Evolutionary conservation across 2,797 vertebrate species (phyloP).

Genomic region (Hypotaenidia philippensis): DNA sequence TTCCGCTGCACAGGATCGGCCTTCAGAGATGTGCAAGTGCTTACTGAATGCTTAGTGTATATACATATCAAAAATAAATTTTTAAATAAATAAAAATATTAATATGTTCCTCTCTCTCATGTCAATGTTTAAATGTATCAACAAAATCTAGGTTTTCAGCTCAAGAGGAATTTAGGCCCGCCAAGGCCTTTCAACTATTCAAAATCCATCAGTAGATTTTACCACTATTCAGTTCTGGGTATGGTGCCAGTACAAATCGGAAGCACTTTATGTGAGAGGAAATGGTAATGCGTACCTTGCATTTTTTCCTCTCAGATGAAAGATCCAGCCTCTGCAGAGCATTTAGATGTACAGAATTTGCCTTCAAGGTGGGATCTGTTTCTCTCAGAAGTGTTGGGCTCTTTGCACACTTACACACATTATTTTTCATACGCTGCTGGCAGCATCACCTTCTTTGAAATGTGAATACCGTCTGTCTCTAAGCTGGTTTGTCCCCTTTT

Average conservation of each 20-base stretch:
- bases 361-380: neutral
- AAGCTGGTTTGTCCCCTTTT: neutral
- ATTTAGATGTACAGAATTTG: neutral
- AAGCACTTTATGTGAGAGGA: neutral
- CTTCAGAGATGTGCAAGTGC: neutral
- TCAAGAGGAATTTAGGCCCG: neutral
- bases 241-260: neutral
- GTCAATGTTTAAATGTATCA: neutral
- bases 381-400: neutral
- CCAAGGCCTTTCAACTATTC: neutral
- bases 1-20: neutral
- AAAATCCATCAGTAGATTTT: neutral
- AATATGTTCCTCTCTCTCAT: neutral
- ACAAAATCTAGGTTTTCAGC: neutral
- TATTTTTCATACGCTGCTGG: neutral
- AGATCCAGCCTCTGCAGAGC: neutral
- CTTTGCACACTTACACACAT: fast-evolving
- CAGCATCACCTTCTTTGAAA: neutral
- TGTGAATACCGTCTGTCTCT: fast-evolving
- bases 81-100: neutral
- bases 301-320: neutral
- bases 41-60: neutral
- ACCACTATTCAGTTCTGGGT: neutral
- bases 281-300: neutral
- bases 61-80: neutral